Conservation (phyloP, 2,113 vertebrate species). For the Vanacampus margaritifer region DNA sequence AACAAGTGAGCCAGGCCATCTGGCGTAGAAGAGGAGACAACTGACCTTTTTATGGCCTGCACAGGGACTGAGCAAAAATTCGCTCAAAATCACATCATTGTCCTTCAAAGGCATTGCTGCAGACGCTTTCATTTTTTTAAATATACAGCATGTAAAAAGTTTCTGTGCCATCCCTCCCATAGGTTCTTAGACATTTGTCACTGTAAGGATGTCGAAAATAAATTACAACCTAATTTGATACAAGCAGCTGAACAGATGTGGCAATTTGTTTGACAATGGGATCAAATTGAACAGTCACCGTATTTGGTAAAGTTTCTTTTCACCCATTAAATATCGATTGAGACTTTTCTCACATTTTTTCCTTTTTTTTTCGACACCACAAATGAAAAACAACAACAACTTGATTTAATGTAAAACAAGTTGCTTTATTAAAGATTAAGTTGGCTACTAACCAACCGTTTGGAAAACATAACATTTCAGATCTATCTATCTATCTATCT, state of each 20-base stretch:
- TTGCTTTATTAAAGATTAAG: background rate
- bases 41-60: conserved; percentile 30
- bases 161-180: background rate
- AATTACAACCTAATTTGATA: background rate
- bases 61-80: conserved; percentile 24
- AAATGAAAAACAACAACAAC: too few relatives aligned
- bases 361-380: background rate
- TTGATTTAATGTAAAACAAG: background rate
- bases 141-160: background rate
- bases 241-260: background rate
- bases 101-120: conserved; percentile 5
- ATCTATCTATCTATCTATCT: too few relatives aligned
- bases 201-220: background rate
- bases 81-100: conserved; percentile 11
- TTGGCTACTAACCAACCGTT: background rate
- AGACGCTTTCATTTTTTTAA: background rate
- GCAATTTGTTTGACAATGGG: background rate
- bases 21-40: conserved; percentile 2
- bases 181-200: background rate
- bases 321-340: background rate
- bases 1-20: conserved; percentile 46
- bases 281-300: background rate
- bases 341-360: background rate
- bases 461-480: background rate
- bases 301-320: background rate